Evolutionary conservation across 2,888 invertebrate genomes (phyloP), one percentile per base, ranked within the genome.

Genomic region (Brachynemurus nebulosus): DNA sequence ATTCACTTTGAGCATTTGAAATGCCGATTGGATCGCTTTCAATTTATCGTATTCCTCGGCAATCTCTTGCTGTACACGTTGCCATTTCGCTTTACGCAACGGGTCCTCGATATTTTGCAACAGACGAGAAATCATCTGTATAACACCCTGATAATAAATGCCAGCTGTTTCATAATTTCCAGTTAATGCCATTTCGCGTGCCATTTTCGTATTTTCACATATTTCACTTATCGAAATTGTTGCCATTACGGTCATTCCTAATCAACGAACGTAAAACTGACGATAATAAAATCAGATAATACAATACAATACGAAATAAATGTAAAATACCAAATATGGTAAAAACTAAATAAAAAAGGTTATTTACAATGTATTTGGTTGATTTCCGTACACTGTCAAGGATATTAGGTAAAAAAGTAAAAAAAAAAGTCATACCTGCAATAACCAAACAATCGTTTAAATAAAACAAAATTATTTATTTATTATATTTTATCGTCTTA

Each of bases 101-200:
- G 82, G 80, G 63, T 91, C 90, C 11, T 75, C 77, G 49, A 89
- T 85, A 42, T 81, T 80, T 21, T 76, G 72, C 36, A 95, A 72
- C 47, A 92, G 72, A 56, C 85, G 77, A 56, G 86, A 85, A 55
- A 97, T 82, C 73, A 92, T 88, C 63, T 91, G 89, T 46, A 95
- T 76, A 8, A 88, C 85, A 42, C 90, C 89, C 63, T 93, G 88
- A 62, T 93, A 95, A 66, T 92, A 93, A 46, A 93, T 86, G 52
- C 84, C 76, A 18, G 96, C 86, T 50, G 88, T 86, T 59, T 96
- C 95, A 62, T 97, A 97, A 66, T 93, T 91, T 17, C 96, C 95
- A 61, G 89, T 80, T 58, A 96, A 70, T 49, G 92, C 89, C 81
- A 86, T 88, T 71, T 97, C 95, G 59, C 96, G 74, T 46, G 92